These are phyloP conservation scores for Zaprionus africanus DNA, from an alignment of 1,140 invertebrate genomes.

Conservation along the genomic window DNA sequence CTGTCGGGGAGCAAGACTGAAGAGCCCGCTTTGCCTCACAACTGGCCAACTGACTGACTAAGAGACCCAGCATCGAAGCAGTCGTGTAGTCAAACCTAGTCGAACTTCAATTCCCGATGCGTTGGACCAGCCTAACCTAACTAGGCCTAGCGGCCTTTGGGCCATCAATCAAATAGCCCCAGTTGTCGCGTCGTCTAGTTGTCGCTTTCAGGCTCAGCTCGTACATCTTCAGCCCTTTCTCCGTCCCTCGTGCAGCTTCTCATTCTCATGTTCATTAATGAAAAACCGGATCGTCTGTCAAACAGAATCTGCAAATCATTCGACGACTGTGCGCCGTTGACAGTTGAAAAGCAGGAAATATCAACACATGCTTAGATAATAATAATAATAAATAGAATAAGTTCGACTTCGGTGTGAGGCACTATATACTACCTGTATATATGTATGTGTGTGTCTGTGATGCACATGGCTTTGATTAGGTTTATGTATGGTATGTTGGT, in stretches of 20 bases:
- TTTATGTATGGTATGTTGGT: too few species aligned
- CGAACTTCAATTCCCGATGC: conserved; percentile 3
- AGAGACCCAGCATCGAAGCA: not conserved
- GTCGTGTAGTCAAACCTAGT: conserved; percentile 35
- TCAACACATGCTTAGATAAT: conserved; percentile 78
- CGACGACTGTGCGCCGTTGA: conserved; percentile 71
- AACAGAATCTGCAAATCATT: conserved; percentile 81
- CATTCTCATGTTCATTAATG: conserved; percentile 75
- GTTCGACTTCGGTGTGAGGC: not conserved
- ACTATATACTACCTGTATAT: too few species aligned
- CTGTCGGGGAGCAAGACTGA: too few species aligned
- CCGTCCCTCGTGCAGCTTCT: not conserved
- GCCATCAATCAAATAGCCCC: conserved; percentile 68
- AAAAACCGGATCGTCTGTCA: conserved; percentile 79
- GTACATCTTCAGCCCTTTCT: not conserved
- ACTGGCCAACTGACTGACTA: conserved; percentile 36
- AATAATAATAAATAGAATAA: conserved; percentile 36
- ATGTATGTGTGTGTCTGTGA: too few species aligned
- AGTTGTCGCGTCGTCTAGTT: conserved; percentile 31
- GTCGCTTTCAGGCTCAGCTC: conserved; percentile 28
- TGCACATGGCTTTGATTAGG: too few species aligned
- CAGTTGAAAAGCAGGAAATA: conserved; percentile 78
- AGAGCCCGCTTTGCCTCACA: too few species aligned
- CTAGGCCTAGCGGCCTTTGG: conserved; percentile 11
- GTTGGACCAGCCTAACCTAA: conserved; percentile 23